Base-by-base conservation (phyloP, 2,888 invertebrate genomes). In the Melanargia galathea region DNA sequence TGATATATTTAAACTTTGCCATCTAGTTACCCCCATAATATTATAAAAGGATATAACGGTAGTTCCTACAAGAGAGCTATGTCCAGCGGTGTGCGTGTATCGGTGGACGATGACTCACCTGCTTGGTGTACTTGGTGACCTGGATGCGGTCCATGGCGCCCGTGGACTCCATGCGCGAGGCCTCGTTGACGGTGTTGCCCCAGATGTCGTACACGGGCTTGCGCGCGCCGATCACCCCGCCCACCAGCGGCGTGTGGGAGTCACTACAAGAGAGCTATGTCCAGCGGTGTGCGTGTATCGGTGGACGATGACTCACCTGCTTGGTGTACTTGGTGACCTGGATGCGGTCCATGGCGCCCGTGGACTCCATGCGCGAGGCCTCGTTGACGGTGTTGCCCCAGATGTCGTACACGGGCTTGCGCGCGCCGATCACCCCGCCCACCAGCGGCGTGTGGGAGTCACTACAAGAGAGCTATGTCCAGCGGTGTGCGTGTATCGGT, bases 301-400 rank as follows among this genome's bases (percentile, higher is more conserved):
- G 54, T 11, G 2, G 26, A 55, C 30, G 13, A 26, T 13, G 22
- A 45, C 35, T 22, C n/a, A 74, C 75, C 69, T 75, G 74, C 48
- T 74, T 75, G 0, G 75, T 75, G 57, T 75, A 75, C 66, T 75
- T 75, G 16, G 97, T 96, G 66, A 98, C 97, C 92, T 99, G 98
- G 71, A 99, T 97, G 66, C 95, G 93, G 74, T 96, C 97, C 91
- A 96, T 95, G 45, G 94, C 93, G 0, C 98, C 98, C 0, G 97
- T 98, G 38, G 96, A 96, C 86, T 99, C 98, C 98, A 98, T 99
- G 40, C 98, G 93, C n/a, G 97, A 97, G 2, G 98, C 98, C 73
- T 98, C 97, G 86, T 99, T 99, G 0, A 98, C 98, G 0, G 98
- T 98, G 84, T 98, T 97, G 0, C 98, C 98, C 98, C 98, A 98